Base-by-base conservation (phyloP, 1,140 invertebrate genomes). In the Pachypeltis micranthus region DNA sequence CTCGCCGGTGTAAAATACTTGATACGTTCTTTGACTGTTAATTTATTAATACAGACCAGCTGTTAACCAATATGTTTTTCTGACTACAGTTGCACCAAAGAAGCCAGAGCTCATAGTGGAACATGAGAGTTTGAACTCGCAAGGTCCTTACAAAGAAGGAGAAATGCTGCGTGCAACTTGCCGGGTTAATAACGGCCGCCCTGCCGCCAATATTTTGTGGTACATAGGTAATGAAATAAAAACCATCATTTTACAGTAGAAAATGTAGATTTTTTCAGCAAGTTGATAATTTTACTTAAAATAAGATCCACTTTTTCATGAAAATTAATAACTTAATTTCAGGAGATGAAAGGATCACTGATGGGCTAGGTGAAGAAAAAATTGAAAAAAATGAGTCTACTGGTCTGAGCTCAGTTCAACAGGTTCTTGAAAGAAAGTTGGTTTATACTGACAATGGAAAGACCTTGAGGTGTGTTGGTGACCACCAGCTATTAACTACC, bases 191-290 rank as follows among this genome's bases (percentile, higher is more conserved):
- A 78, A 82, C 55, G 85, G 85, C 27, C 77, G 85, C 71, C 87
- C 86, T 14, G 79, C 81, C 1, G 85, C 86, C 0, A 86, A 85
- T 62, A 83, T 90, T 55, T 78, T 78, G 1, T 85, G 86, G 77
- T 86, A 72, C 68, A 73, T 85, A 39, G 82, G 82, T 84, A 76
- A 76, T 39, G 14, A 26, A 7, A 19, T 54, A 54, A 39, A 7
- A 39, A 39, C 16, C 16, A 10, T 7, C 31, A 39, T 39, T 39
- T 39, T 39, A 39, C 16, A 39, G 31, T 39, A 39, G 16, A 16
- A 39, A 39, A 7, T 39, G 7, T 39, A 39, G 16, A 7, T 39
- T 54, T 51, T 28, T n/a, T 39, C 26, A 14, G n/a, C 16, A 25
- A 25, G 27, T n/a, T 63, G n/a, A n/a, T n/a, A n/a, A n/a, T n/a